Evolutionary conservation across 2,797 vertebrate species (phyloP).

Genomic region (Chaenodraco wilsoni): DNA sequence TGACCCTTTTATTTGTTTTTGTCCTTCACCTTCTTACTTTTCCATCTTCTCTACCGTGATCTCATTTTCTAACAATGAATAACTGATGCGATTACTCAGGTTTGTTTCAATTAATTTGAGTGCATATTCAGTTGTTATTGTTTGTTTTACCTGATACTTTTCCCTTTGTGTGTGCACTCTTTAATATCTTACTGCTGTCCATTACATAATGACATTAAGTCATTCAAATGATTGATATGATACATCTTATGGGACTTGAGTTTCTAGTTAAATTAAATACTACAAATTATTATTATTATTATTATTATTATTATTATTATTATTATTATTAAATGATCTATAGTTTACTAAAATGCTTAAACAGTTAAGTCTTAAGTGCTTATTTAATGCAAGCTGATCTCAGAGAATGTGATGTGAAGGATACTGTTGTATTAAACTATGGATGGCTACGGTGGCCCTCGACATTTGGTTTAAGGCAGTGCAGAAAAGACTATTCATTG

Average conservation of each 20-base stretch:
- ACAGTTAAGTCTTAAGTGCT: background rate
- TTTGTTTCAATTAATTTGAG: constrained; percentile 5
- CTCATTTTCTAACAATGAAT: background rate
- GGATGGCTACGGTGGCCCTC: background rate
- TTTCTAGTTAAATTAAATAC: background rate
- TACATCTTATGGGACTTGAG: background rate
- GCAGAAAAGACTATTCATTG: background rate
- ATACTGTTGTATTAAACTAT: background rate
- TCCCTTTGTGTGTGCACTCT: background rate
- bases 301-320: no score
- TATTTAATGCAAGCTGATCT: background rate
- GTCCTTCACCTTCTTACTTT: background rate
- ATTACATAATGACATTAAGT: background rate
- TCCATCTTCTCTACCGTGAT: background rate
- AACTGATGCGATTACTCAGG: background rate
- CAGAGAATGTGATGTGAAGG: background rate
- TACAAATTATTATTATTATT: background rate
- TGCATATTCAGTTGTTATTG: background rate
- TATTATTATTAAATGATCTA: no score
- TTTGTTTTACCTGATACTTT: background rate
- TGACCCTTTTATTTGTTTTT: constrained; percentile 61
- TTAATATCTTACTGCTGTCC: background rate
- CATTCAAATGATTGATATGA: background rate
- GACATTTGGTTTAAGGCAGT: background rate
- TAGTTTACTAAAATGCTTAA: background rate